Percentiles rank a stretch among this genome's conserved stretches.
Evolutionary conservation across 2,113 vertebrate species (phyloP).

Genomic region (Orientallactaga bullata): DNA sequence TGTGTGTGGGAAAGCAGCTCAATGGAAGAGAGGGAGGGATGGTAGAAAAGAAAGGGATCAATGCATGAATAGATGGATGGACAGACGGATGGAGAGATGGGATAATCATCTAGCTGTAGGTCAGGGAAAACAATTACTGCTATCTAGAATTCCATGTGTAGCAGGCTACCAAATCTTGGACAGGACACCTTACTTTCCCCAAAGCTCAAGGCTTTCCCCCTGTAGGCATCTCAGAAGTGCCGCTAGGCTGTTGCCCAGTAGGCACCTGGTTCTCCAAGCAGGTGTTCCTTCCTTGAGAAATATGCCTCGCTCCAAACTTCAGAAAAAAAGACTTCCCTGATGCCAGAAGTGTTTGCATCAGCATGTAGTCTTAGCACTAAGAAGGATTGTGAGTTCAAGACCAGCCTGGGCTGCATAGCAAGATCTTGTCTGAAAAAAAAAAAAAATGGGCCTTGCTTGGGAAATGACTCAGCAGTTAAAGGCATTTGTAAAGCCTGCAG

Average conservation of each 20-base stretch:
- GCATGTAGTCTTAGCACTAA: too few relatives aligned
- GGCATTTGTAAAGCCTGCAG: too few relatives aligned
- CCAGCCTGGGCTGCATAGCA: neutral
- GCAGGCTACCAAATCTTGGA: neutral
- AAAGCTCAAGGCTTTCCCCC: neutral
- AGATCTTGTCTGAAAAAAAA: neutral
- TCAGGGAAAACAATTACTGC: neutral
- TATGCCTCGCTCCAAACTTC: neutral
- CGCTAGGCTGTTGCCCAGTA: neutral
- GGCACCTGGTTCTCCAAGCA: neutral
- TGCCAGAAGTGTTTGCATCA: too few relatives aligned
- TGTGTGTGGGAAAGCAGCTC: neutral
- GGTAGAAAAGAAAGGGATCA: neutral
- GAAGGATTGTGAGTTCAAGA: neutral
- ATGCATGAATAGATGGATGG: neutral
- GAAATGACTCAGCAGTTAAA: too few relatives aligned
- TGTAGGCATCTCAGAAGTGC: neutral
- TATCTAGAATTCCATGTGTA: neutral
- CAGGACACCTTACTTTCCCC: neutral
- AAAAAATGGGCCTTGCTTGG: neutral
- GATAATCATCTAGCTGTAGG: neutral
- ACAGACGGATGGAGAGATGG: neutral
- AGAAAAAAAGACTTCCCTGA: neutral
- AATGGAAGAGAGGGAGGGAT: neutral
- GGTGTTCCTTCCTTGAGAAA: neutral